A percentile compares a stretch with the other conserved stretches of the same genome.
Conservation (phyloP, 2,113 vertebrate species). For the Erpornis zantholeuca region DNA sequence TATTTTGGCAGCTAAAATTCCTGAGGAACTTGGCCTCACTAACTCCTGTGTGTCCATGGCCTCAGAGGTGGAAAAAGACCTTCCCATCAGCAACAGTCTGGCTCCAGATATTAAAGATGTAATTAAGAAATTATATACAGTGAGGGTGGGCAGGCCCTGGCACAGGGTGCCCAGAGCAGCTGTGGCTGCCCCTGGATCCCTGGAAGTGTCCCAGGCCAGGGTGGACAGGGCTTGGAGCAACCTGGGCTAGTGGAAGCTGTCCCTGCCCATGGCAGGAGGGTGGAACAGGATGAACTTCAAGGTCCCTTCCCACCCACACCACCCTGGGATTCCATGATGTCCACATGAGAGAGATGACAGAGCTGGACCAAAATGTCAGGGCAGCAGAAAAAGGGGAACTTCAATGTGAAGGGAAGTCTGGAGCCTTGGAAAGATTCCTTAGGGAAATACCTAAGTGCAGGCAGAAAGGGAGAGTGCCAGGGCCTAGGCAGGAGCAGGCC, state of each 20-base stretch:
- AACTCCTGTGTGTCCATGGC: not conserved
- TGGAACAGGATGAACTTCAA: fast-evolving
- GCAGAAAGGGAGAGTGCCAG: not conserved
- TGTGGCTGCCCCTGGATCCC: not conserved
- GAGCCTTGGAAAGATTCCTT: not conserved
- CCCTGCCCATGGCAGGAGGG: no score
- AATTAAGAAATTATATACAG: not conserved
- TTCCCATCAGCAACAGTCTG: not conserved
- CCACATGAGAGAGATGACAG: not conserved
- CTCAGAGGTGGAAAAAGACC: not conserved
- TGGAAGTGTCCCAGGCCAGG: not conserved
- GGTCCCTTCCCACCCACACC: not conserved
- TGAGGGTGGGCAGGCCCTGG: fast-evolving
- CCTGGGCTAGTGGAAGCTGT: fast-evolving
- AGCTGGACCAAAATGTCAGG: not conserved
- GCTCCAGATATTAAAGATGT: not conserved
- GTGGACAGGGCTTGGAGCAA: fast-evolving
- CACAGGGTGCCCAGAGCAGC: not conserved
- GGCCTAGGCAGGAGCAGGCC: not conserved
- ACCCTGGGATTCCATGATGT: not conserved
- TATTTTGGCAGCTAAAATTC: not conserved
- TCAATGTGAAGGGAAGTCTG: not conserved
- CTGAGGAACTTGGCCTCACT: not conserved
- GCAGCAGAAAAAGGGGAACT: not conserved
- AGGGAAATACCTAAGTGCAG: not conserved